Percentiles rank a stretch among this genome's conserved stretches.
These are phyloP conservation scores for Anoncus sp. DNA, from an alignment of 2,888 invertebrate species.

Conservation along the genomic window DNA sequence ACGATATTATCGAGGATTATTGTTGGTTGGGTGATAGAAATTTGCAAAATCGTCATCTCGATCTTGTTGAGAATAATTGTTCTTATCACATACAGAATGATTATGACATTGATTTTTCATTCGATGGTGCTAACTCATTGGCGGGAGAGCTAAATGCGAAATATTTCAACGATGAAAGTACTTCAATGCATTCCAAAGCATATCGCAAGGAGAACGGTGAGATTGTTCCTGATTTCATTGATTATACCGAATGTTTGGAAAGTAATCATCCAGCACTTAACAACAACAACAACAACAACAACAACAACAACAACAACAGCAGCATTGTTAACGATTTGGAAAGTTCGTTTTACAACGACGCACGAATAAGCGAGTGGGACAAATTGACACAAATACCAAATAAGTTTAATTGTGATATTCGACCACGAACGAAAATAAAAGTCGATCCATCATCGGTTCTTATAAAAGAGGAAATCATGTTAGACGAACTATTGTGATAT, in stretches of 20 bases:
- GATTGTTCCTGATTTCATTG: slow-evolving; percentile 41
- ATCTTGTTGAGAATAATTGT: slow-evolving; percentile 50
- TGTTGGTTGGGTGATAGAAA: slow-evolving; percentile 14
- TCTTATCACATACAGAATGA: slow-evolving; percentile 45
- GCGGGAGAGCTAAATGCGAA: neutral
- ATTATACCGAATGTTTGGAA: slow-evolving; percentile 37
- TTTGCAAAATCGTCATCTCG: slow-evolving; percentile 25
- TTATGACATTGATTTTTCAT: slow-evolving; percentile 27
- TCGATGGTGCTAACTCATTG: neutral
- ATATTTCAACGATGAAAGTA: slow-evolving; percentile 22
- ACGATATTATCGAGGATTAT: slow-evolving; percentile 31
- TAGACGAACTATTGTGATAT: slow-evolving; percentile 54
- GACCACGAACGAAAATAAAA: neutral
- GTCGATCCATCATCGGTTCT: slow-evolving; percentile 27
- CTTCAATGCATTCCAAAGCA: neutral
- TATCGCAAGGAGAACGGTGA: slow-evolving; percentile 30
- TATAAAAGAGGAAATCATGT: slow-evolving; percentile 63
- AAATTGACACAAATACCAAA: neutral
- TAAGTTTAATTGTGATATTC: slow-evolving; percentile 10
- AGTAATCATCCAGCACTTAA: neutral
- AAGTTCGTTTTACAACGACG: slow-evolving; percentile 46
- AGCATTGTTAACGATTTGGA: slow-evolving; percentile 23
- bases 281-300: slow-evolving; percentile 20
- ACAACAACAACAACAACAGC: slow-evolving; percentile 11
- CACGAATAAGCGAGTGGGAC: slow-evolving; percentile 31